Conservation (phyloP, 2,888 invertebrate genomes). For the Anodontia alba region DNA sequence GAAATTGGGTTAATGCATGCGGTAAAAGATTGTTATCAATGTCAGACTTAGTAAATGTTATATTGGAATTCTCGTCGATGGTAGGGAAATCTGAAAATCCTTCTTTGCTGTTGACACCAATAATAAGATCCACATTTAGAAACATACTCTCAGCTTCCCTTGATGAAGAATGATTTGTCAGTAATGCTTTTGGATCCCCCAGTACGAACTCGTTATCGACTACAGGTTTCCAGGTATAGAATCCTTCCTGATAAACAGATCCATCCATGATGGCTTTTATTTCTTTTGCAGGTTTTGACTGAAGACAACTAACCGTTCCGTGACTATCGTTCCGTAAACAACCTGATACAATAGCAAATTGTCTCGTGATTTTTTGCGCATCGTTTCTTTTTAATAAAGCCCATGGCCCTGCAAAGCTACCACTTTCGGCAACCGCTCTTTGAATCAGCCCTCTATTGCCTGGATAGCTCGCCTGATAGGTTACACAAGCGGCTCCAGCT, state of each 20-base stretch:
- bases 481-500: neutral
- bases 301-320: neutral
- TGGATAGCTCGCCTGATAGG: neutral
- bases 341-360: neutral
- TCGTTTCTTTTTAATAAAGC: neutral
- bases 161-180: neutral
- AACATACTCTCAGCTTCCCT: neutral
- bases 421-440: neutral
- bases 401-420: neutral
- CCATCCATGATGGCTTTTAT: neutral
- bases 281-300: neutral
- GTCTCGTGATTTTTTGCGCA: neutral
- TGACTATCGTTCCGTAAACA: neutral
- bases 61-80: neutral
- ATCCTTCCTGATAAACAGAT: neutral
- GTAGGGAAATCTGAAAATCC: neutral
- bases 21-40: neutral
- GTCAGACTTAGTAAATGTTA: neutral
- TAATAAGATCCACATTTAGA: neutral
- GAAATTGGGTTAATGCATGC: neutral
- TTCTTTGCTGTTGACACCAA: neutral
- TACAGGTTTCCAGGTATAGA: neutral
- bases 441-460: neutral
- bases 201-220: neutral
- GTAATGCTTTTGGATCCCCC: neutral